phyloP scores from a whole-genome alignment of 1,140 invertebrate genomes.

The Trachymyrmex septentrionalis region DNA sequence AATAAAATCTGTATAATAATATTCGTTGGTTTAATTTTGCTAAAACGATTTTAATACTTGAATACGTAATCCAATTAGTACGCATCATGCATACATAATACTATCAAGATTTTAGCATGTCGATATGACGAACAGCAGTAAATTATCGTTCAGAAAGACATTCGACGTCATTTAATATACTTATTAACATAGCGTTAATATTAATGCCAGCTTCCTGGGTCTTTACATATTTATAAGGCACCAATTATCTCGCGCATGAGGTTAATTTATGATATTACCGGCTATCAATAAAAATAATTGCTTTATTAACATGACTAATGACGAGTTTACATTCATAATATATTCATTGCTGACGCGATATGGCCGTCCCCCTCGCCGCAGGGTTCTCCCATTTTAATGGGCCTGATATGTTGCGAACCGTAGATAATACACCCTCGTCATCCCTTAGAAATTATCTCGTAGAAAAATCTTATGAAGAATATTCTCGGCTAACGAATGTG shows the following conservation, averaged over 20 bases:
- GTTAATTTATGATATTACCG: constrained; percentile 79
- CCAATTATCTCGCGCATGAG: constrained; percentile 73
- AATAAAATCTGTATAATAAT: background rate
- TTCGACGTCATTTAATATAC: constrained; percentile 66
- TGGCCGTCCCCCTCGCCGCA: constrained; percentile 41
- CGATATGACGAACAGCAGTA: background rate
- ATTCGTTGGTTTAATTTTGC: background rate
- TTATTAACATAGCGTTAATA: constrained; percentile 75
- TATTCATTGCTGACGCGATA: constrained; percentile 61
- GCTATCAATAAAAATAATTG: constrained; percentile 81
- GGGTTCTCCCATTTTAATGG: constrained; percentile 56
- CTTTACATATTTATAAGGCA: constrained; percentile 80
- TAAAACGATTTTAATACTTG: background rate
- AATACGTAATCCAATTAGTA: constrained; percentile 11
- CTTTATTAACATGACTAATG: constrained; percentile 80
- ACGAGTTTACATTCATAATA: constrained; percentile 76
- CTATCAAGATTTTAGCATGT: constrained; percentile 10
- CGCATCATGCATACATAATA: background rate
- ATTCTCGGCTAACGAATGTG: constrained; percentile 2
- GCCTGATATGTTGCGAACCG: constrained; percentile 30
- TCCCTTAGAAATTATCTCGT: background rate
- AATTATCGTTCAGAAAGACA: constrained; percentile 45
- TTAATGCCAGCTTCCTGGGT: constrained; percentile 63
- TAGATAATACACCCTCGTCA: constrained; percentile 35
- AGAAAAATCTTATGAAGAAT: constrained; percentile 25